A percentile compares a stretch with the other conserved stretches of the same genome.
These are phyloP conservation scores for Centropus bengalensis DNA, from an alignment of 2,113 vertebrate species.

Conservation along the genomic window DNA sequence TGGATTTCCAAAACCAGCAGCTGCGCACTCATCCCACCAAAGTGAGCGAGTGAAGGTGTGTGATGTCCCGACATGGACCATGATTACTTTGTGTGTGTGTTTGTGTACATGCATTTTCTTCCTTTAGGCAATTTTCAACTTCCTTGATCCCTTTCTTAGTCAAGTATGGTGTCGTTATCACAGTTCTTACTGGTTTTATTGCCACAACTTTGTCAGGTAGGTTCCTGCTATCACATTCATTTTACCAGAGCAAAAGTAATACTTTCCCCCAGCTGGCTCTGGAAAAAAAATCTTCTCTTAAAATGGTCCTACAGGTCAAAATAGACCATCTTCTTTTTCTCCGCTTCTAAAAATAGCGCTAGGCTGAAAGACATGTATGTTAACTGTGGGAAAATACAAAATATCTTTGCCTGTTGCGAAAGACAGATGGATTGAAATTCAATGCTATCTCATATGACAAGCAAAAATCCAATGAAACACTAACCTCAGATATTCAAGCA, in stretches of 20 bases:
- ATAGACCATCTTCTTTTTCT: neutral
- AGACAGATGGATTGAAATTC: neutral
- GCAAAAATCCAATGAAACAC: neutral
- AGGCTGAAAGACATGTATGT: accelerated
- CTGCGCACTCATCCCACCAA: neutral
- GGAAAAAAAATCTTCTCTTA: neutral
- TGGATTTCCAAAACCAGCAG: neutral
- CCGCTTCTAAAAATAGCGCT: neutral
- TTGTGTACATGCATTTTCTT: neutral
- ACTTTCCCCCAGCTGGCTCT: neutral
- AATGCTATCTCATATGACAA: neutral
- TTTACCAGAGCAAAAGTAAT: neutral
- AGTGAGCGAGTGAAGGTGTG: neutral
- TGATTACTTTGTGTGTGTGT: neutral
- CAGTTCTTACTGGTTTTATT: neutral
- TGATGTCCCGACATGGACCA: neutral
- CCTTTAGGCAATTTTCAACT: neutral
- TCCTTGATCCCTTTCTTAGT: neutral
- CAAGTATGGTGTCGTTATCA: neutral
- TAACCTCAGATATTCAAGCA: neutral
- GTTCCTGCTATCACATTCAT: neutral
- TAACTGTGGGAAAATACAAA: neutral
- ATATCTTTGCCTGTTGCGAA: neutral
- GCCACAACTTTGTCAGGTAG: neutral
- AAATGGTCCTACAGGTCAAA: neutral